Evolutionary conservation across 2,113 vertebrate genomes (phyloP).

Genomic region (Anguilla japonica): DNA sequence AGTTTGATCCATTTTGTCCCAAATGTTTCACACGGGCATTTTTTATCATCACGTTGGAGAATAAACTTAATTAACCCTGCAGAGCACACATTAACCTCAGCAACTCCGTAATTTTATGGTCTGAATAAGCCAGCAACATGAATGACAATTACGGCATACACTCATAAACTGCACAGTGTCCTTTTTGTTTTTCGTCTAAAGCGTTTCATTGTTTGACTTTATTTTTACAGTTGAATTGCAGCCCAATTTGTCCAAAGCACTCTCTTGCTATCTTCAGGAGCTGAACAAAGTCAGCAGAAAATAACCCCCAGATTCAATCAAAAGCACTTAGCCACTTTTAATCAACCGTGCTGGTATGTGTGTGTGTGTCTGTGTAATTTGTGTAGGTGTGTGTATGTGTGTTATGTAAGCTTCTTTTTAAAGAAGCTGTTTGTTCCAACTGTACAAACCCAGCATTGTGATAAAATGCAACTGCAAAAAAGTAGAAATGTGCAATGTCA

Average conservation of each 20-base stretch:
- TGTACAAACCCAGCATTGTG: too few relatives aligned
- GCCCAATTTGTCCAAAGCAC: neutral
- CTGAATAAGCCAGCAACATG: slow-evolving; percentile 45
- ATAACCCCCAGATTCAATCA: too few relatives aligned
- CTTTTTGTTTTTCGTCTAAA: neutral
- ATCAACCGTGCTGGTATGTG: too few relatives aligned
- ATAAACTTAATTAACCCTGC: slow-evolving; percentile 49
- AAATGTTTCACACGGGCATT: slow-evolving; percentile 45
- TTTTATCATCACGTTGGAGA: slow-evolving; percentile 39
- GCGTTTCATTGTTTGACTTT: neutral
- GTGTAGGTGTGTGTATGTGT: too few relatives aligned
- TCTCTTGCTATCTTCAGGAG: neutral
- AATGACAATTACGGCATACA: slow-evolving; percentile 35
- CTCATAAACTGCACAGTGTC: slow-evolving; percentile 32
- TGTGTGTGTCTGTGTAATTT: too few relatives aligned
- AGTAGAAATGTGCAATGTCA: too few relatives aligned
- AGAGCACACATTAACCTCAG: slow-evolving; percentile 53
- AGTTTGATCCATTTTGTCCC: slow-evolving; percentile 44
- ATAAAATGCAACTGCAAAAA: too few relatives aligned
- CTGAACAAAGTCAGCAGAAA: neutral
- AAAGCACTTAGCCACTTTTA: too few relatives aligned
- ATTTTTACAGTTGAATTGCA: neutral
- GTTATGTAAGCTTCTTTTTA: too few relatives aligned
- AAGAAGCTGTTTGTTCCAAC: too few relatives aligned
- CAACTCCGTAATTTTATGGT: slow-evolving; percentile 45